Conservation (phyloP, 23 tunicate genomes). For the Pegea sp. region DNA sequence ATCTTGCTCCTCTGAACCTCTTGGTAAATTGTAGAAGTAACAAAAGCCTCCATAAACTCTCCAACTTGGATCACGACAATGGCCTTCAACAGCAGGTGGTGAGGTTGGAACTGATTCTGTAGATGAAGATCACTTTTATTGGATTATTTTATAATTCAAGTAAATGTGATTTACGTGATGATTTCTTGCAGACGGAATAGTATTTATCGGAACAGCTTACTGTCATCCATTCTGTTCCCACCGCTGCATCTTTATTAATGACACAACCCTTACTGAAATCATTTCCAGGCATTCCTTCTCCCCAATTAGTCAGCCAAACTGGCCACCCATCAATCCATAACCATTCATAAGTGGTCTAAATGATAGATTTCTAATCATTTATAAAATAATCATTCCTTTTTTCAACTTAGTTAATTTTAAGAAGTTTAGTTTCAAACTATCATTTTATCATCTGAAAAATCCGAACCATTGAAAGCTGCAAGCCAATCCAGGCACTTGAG, state of each 20-base stretch:
- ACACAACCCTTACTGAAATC: slow-evolving; percentile 38
- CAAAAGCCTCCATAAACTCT: slow-evolving; percentile 62
- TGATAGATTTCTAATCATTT: not conserved
- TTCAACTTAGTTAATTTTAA: too few species aligned
- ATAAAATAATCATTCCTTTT: too few species aligned
- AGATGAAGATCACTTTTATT: not conserved
- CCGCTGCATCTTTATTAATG: slow-evolving; percentile 23
- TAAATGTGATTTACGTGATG: slow-evolving; percentile 27
- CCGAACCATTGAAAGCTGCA: too few species aligned
- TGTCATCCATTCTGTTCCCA: slow-evolving; percentile 69
- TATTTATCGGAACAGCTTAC: slow-evolving; percentile 24
- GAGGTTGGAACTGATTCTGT: slow-evolving; percentile 46
- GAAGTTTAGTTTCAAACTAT: too few species aligned
- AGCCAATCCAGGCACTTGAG: slow-evolving; percentile 51
- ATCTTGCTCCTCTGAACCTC: slow-evolving; percentile 6
- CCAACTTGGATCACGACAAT: slow-evolving; percentile 45
- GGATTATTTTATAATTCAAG: too few species aligned
- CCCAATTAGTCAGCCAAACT: slow-evolving; percentile 88
- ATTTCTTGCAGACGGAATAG: slow-evolving; percentile 46
- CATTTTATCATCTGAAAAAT: too few species aligned
- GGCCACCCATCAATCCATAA: slow-evolving; percentile 84
- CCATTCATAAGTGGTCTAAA: slow-evolving; percentile 48
- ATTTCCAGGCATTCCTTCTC: slow-evolving; percentile 40
- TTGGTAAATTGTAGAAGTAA: slow-evolving; percentile 6
- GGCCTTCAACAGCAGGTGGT: slow-evolving; percentile 44